Evolutionary conservation across 2,113 vertebrate genomes (phyloP).

Genomic region (Pampusana beccarii): DNA sequence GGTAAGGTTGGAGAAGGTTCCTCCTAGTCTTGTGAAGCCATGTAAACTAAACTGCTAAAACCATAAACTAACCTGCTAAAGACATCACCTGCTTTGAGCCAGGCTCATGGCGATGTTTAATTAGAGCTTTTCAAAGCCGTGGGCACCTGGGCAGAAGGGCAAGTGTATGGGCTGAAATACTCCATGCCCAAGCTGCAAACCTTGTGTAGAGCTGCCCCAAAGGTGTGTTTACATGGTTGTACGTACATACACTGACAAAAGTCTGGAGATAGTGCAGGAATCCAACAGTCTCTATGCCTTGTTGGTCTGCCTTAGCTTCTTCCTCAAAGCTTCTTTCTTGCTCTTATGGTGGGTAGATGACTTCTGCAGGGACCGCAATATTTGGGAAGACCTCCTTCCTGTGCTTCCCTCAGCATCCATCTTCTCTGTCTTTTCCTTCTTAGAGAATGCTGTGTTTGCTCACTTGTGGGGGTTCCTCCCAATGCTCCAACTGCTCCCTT

Average conservation of each 20-base stretch:
- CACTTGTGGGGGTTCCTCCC: neutral
- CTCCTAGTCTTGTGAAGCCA: neutral
- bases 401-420: neutral
- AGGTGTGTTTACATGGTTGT: neutral
- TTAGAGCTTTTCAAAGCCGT: neutral
- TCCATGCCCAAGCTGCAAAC: neutral
- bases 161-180: neutral
- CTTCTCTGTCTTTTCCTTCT: neutral
- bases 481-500: neutral
- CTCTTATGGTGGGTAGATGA: neutral
- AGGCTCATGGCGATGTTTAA: neutral
- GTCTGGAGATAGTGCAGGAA: neutral
- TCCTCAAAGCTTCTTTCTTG: neutral
- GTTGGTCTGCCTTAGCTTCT: neutral
- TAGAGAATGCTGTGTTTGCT: neutral
- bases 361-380: neutral
- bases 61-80: neutral
- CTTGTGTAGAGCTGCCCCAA: neutral
- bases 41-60: neutral
- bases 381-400: neutral
- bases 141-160: neutral
- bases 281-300: neutral
- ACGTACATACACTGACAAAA: neutral
- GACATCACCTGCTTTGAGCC: neutral
- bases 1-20: neutral